phyloP scores from a whole-genome alignment of 2,797 vertebrate species.

The Dromococcyx pavoninus region DNA sequence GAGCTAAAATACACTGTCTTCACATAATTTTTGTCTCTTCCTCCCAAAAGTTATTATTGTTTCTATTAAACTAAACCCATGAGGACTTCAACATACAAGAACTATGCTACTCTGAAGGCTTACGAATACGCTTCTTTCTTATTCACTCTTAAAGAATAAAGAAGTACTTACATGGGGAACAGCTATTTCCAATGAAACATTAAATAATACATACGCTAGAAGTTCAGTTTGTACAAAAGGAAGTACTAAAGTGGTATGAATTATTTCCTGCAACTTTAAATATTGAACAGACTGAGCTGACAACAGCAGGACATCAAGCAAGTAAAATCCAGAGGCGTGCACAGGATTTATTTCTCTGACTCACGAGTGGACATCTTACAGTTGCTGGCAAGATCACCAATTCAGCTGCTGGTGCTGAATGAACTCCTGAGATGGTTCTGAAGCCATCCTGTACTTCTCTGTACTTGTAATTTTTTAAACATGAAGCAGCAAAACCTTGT shows the following conservation, averaged over 20 bases:
- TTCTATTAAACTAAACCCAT: slow-evolving; percentile 14
- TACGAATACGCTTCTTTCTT: background rate
- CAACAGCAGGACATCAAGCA: background rate
- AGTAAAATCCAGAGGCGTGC: background rate
- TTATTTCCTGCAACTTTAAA: background rate
- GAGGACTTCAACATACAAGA: slow-evolving; percentile 1
- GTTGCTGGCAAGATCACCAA: background rate
- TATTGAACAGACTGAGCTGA: background rate
- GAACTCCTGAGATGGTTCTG: background rate
- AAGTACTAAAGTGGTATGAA: background rate
- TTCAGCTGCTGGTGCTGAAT: background rate
- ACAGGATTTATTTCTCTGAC: background rate
- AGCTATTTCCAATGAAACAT: slow-evolving; percentile 15
- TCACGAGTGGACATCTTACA: background rate
- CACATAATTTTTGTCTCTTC: background rate
- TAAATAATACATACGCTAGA: background rate
- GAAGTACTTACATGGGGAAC: background rate
- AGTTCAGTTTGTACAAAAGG: background rate
- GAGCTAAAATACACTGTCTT: background rate
- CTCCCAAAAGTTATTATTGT: background rate
- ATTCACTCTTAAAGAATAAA: background rate
- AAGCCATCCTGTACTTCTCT: background rate
- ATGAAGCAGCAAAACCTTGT: background rate
- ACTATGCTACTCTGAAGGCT: background rate
- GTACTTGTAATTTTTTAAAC: background rate